Evolutionary conservation across 2,888 invertebrate genomes (phyloP).

Genomic region (Aspidiotus destructor): DNA sequence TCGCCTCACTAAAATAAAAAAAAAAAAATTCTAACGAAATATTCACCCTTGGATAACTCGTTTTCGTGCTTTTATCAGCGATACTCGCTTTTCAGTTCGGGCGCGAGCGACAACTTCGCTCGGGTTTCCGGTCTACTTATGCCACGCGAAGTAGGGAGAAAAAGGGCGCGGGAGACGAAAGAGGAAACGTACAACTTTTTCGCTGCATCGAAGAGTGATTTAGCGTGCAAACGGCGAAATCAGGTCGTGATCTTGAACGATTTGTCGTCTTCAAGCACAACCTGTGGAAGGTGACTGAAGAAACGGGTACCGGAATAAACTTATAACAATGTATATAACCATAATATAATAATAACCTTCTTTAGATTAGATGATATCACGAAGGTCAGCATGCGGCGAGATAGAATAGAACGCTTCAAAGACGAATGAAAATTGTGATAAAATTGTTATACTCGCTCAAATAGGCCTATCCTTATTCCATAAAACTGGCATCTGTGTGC

Average conservation of each 20-base stretch:
- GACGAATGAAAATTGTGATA: background rate
- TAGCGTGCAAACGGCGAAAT: background rate
- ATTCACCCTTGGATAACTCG: too few relatives aligned
- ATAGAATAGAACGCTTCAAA: background rate
- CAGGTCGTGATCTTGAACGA: constrained; percentile 2
- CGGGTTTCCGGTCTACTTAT: background rate
- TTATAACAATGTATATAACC: background rate
- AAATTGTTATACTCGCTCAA: background rate
- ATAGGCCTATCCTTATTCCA: too few relatives aligned
- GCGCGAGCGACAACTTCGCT: too few relatives aligned
- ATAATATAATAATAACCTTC: background rate
- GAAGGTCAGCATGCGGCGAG: background rate
- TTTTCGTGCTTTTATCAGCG: too few relatives aligned
- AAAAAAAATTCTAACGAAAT: too few relatives aligned
- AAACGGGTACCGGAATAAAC: background rate
- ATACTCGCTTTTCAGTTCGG: too few relatives aligned
- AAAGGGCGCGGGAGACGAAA: too few relatives aligned
- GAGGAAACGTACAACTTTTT: background rate
- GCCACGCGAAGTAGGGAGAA: too few relatives aligned
- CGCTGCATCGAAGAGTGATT: background rate
- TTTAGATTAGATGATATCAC: background rate
- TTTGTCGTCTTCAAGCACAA: background rate
- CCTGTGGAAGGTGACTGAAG: constrained; percentile 4
- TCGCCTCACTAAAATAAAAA: too few relatives aligned
- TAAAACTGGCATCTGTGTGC: too few relatives aligned